Conservation (phyloP, 2,113 vertebrate species). For the Lathamus discolor region DNA sequence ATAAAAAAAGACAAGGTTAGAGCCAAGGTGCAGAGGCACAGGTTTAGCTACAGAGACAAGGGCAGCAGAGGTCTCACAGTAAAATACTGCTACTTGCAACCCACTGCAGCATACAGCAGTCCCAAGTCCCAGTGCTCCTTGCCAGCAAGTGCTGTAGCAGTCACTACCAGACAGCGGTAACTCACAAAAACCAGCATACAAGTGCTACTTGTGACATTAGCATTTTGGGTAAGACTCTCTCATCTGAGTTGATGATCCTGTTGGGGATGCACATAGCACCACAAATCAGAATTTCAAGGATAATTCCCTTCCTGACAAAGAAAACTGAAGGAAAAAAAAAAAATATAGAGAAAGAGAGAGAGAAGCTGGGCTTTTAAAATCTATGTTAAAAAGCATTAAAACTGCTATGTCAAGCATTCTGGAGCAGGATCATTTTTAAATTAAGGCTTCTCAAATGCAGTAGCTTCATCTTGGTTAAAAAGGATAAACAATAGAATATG, state of each 20-base stretch:
- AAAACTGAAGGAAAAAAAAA: neutral
- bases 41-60: neutral
- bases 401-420: neutral
- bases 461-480: neutral
- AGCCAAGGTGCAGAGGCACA: neutral
- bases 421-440: neutral
- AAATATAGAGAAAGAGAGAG: neutral
- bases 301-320: neutral
- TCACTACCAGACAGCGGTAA: neutral
- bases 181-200: neutral
- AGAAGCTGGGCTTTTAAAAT: neutral
- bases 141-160: neutral
- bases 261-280: neutral
- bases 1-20: neutral
- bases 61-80: neutral
- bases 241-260: neutral
- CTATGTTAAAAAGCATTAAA: neutral
- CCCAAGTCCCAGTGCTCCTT: fast-evolving
- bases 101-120: neutral
- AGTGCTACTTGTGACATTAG: neutral
- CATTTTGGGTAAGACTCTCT: neutral
- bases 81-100: neutral
- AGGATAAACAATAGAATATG: neutral
- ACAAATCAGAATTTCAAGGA: neutral
- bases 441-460: neutral